Evolutionary conservation across 2,888 invertebrate species (phyloP).

Genomic region (Ennomos erosarius): DNA sequence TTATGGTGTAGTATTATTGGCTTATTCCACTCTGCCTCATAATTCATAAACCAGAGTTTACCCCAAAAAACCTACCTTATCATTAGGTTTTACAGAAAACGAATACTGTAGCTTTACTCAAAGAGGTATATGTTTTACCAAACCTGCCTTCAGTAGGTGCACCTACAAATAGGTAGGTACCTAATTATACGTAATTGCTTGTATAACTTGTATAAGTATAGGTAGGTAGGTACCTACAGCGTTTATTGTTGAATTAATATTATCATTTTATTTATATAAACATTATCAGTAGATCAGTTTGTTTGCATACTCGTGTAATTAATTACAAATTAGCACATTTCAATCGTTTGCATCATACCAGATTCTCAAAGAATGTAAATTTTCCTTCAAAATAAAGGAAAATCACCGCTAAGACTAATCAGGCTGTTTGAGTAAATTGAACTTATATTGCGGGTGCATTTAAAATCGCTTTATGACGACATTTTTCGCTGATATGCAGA

Average conservation of each 20-base stretch:
- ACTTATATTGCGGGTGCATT: constrained; percentile 60
- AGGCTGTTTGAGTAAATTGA: constrained; percentile 37
- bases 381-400: constrained; percentile 15
- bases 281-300: constrained; percentile 10
- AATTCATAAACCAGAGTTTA: no score
- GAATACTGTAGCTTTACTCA: no score
- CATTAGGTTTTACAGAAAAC: no score
- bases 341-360: constrained; percentile 34
- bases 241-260: constrained; percentile 6
- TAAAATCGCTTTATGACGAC: constrained; percentile 77
- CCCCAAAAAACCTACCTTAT: no score
- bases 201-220: no score
- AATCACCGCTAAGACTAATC: constrained; percentile 14
- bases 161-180: no score
- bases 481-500: constrained; percentile 77
- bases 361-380: constrained; percentile 35
- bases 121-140: no score
- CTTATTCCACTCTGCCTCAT: no score
- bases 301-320: constrained; percentile 29
- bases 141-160: no score
- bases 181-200: no score
- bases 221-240: neutral
- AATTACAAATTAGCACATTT: constrained; percentile 34
- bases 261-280: constrained; percentile 19
- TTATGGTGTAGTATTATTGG: no score